Evolutionary conservation across 2,113 vertebrate species (phyloP).

Genomic region (Nipponia nippon): DNA sequence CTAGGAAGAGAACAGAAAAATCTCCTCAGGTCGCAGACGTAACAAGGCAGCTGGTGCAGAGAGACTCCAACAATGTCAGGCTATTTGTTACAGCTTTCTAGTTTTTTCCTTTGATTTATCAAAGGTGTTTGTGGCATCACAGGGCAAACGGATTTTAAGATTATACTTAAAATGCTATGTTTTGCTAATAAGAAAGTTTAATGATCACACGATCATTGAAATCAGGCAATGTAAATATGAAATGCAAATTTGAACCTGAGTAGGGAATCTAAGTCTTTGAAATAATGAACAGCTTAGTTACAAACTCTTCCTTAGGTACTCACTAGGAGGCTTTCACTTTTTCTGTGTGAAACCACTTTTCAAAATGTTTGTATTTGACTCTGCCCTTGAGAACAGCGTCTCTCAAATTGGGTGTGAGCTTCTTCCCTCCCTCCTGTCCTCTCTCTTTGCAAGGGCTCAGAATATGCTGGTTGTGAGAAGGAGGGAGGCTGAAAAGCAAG

Average conservation of each 20-base stretch:
- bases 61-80: not conserved
- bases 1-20: not conserved
- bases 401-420: not conserved
- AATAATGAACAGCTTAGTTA: not conserved
- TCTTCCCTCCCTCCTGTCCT: not conserved
- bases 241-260: not conserved
- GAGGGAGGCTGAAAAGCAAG: not conserved
- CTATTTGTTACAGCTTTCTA: not conserved
- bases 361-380: conserved; percentile 7
- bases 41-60: not conserved
- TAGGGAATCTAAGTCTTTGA: not conserved
- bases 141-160: not conserved
- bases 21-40: not conserved
- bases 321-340: not conserved
- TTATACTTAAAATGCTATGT: not conserved
- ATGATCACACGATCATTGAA: not conserved
- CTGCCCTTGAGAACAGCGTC: not conserved
- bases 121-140: not conserved
- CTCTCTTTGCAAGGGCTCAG: not conserved
- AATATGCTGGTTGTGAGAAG: not conserved
- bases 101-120: not conserved
- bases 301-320: not conserved
- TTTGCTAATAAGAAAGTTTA: not conserved
- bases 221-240: not conserved
- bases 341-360: not conserved